Percentiles rank a stretch among this genome's conserved stretches.
Conservation (phyloP, 2,113 vertebrate genomes). For the Poeciliopsis occidentalis region DNA sequence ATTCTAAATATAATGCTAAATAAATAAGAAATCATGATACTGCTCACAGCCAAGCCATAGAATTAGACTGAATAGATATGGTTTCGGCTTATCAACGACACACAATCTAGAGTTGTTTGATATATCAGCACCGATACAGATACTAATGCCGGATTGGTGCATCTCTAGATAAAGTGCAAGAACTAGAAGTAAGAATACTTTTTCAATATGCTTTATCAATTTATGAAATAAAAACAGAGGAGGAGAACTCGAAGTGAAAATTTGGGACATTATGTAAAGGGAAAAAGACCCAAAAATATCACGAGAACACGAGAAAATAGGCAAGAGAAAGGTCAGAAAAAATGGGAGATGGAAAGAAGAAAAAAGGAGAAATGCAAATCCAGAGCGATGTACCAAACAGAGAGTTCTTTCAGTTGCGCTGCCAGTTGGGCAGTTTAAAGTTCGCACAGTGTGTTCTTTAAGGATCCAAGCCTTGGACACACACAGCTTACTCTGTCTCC, state of each 20-base stretch:
- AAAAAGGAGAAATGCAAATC: slow-evolving; percentile 14
- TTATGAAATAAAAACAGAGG: not conserved
- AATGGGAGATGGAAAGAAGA: slow-evolving; percentile 3
- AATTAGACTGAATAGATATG: too few species aligned
- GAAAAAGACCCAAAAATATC: not conserved
- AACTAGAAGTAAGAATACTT: too few species aligned
- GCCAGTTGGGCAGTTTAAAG: slow-evolving; percentile 60
- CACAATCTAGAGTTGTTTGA: too few species aligned
- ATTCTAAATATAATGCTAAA: too few species aligned
- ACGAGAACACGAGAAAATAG: not conserved
- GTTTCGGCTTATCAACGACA: too few species aligned
- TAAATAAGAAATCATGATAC: too few species aligned
- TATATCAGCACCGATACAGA: too few species aligned
- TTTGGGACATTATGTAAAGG: not conserved
- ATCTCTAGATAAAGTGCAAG: too few species aligned
- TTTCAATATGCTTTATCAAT: too few species aligned
- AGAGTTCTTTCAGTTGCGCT: slow-evolving; percentile 70
- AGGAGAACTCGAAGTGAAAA: not conserved
- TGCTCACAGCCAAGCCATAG: too few species aligned
- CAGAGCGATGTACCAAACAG: slow-evolving; percentile 55
- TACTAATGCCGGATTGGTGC: too few species aligned
- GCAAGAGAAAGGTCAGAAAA: not conserved
- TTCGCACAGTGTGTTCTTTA: slow-evolving; percentile 70
- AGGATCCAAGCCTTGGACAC: slow-evolving; percentile 54
- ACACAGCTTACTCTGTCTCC: slow-evolving; percentile 56